Percentiles rank a stretch among this genome's conserved stretches.
phyloP scores from a whole-genome alignment of 2,797 vertebrate species.

The Poeciliopsis infans region DNA sequence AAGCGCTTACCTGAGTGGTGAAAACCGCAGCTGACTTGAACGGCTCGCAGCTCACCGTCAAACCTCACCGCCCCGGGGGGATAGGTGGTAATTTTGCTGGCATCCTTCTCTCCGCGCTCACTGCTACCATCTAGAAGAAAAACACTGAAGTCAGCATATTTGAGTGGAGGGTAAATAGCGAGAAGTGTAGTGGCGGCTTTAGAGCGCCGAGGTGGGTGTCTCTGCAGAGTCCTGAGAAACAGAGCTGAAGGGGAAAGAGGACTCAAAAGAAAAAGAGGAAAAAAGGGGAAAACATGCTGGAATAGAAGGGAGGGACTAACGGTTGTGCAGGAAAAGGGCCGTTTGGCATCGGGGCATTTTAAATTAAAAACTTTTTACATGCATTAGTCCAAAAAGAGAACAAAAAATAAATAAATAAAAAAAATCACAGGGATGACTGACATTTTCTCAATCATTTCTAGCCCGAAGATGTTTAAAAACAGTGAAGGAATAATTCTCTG shows the following conservation, averaged over 20 bases:
- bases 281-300: conserved; percentile 43
- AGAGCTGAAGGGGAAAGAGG: conserved; percentile 56
- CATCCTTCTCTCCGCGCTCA: conserved; percentile 97
- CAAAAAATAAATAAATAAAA: neutral
- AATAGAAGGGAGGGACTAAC: conserved; percentile 33
- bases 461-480: neutral
- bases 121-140: conserved; percentile 90
- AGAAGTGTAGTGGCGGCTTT: conserved; percentile 45
- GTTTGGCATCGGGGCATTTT: conserved; percentile 49
- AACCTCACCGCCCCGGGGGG: conserved; percentile 96
- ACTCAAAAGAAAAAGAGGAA: conserved; percentile 23
- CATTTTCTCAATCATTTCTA: neutral
- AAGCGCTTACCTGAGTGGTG: conserved; percentile 92
- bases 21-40: conserved; percentile 99
- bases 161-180: conserved; percentile 9
- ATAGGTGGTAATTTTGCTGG: conserved; percentile 98
- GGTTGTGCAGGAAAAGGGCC: conserved; percentile 45
- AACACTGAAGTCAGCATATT: conserved; percentile 49
- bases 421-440: neutral
- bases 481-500: neutral
- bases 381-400: neutral
- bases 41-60: conserved; percentile 92
- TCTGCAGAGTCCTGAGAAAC: conserved; percentile 69
- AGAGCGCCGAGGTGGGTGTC: conserved; percentile 56
- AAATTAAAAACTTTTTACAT: neutral